These are phyloP conservation scores for Hylaea fasciaria DNA, from an alignment of 2,888 invertebrate genomes.

Conservation along the genomic window DNA sequence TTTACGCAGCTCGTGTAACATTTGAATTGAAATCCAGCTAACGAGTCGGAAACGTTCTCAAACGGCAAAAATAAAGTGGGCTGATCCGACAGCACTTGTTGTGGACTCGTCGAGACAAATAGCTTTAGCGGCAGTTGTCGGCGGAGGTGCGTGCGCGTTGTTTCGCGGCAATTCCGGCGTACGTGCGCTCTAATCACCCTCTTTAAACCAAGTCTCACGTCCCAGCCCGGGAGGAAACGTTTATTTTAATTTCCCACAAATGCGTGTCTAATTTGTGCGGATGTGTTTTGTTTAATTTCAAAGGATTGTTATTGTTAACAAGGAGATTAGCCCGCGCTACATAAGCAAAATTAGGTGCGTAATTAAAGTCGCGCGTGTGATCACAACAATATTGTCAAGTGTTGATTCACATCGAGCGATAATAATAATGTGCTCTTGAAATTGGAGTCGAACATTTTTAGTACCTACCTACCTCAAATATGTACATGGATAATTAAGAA, in stretches of 20 bases:
- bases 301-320: constrained; percentile 60
- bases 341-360: constrained; percentile 39
- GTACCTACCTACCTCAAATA: background rate
- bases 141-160: constrained; percentile 60
- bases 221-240: constrained; percentile 61
- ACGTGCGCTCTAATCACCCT: constrained; percentile 75
- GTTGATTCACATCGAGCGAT: constrained; percentile 25
- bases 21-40: background rate
- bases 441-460: background rate
- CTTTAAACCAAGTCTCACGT: constrained; percentile 75
- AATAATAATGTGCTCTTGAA: constrained; percentile 5
- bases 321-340: constrained; percentile 40
- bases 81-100: constrained; percentile 18
- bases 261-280: constrained; percentile 73
- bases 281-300: constrained; percentile 73
- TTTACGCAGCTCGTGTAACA: no score
- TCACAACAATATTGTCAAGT: constrained; percentile 17
- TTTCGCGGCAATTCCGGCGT: constrained; percentile 63
- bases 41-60: background rate
- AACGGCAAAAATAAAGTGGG: constrained; percentile 18
- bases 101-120: constrained; percentile 45
- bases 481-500: background rate
- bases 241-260: constrained; percentile 79
- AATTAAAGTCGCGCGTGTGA: constrained; percentile 28
- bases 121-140: constrained; percentile 53